These are phyloP conservation scores for Yponomeuta evonymella DNA, from an alignment of 2,888 invertebrate genomes.

Conservation along the genomic window DNA sequence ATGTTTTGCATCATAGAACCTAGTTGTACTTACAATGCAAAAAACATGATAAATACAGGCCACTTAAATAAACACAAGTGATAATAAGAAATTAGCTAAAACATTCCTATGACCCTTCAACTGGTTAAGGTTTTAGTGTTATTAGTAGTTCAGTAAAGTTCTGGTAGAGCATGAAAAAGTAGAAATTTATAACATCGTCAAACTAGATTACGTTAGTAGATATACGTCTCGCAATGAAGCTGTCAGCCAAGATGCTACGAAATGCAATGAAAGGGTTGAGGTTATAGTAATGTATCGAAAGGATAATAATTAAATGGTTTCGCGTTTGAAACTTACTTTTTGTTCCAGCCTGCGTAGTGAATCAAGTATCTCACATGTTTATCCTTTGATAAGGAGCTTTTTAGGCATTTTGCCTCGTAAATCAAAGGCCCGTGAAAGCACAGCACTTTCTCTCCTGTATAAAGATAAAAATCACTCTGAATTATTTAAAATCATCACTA, in stretches of 20 bases:
- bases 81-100: not conserved
- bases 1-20: too few species aligned
- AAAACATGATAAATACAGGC: too few species aligned
- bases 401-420: constrained; percentile 97
- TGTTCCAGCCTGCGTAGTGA: constrained; percentile 99
- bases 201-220: too few species aligned
- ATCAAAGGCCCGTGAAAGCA: constrained; percentile 97
- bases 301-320: not conserved
- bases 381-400: constrained; percentile 87
- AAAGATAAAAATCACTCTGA: not conserved
- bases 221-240: too few species aligned
- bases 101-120: not conserved
- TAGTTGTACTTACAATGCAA: too few species aligned
- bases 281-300: not conserved
- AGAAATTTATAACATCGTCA: too few species aligned
- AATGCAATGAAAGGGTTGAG: not conserved
- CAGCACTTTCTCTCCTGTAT: constrained; percentile 88
- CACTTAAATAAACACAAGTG: too few species aligned
- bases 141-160: too few species aligned
- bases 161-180: too few species aligned
- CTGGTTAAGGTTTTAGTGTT: not conserved
- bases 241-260: not conserved
- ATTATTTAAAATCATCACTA: not conserved
- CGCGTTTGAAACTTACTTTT: constrained; percentile 82
- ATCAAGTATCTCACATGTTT: constrained; percentile 93